A percentile compares a stretch with the other conserved stretches of the same genome.
These are phyloP conservation scores for Acleris emargana DNA, from an alignment of 2,888 invertebrate species.

Conservation along the genomic window DNA sequence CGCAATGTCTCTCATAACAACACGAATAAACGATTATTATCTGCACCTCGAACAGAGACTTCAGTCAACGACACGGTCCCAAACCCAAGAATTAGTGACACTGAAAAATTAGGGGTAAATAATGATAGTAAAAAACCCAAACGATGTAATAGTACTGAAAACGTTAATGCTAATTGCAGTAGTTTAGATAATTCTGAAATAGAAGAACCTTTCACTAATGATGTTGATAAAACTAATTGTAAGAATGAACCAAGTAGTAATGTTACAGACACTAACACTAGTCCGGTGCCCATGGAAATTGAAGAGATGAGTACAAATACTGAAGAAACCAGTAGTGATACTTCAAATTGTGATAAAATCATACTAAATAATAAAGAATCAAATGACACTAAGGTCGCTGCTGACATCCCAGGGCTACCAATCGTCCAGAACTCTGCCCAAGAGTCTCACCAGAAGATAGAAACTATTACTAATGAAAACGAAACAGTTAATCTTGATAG, in stretches of 20 bases:
- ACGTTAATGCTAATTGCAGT: slow-evolving; percentile 18
- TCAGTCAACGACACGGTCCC: not conserved
- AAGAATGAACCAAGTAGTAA: slow-evolving; percentile 23
- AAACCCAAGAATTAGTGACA: slow-evolving; percentile 1
- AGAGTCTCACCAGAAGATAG: not conserved
- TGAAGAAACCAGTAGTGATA: not conserved
- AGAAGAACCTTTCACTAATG: slow-evolving; percentile 14
- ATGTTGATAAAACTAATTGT: slow-evolving; percentile 25
- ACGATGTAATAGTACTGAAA: slow-evolving; percentile 35
- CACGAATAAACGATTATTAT: slow-evolving; percentile 36
- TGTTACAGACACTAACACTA: not conserved
- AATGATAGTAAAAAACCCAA: slow-evolving; percentile 16
- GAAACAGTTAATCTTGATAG: not conserved
- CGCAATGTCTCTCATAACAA: slow-evolving; percentile 45
- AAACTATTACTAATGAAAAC: not conserved
- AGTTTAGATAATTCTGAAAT: not conserved
- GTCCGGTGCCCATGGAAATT: slow-evolving; percentile 21
- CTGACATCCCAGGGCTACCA: slow-evolving; percentile 11
- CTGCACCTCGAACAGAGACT: slow-evolving; percentile 9
- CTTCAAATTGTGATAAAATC: not conserved
- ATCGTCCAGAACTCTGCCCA: not conserved
- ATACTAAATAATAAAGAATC: slow-evolving; percentile 2
- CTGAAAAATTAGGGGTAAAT: not conserved
- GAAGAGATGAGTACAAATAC: slow-evolving; percentile 15
- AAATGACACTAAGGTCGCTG: not conserved